phyloP scores from a whole-genome alignment of 1,140 invertebrate genomes.

The Forficula auricularia region DNA sequence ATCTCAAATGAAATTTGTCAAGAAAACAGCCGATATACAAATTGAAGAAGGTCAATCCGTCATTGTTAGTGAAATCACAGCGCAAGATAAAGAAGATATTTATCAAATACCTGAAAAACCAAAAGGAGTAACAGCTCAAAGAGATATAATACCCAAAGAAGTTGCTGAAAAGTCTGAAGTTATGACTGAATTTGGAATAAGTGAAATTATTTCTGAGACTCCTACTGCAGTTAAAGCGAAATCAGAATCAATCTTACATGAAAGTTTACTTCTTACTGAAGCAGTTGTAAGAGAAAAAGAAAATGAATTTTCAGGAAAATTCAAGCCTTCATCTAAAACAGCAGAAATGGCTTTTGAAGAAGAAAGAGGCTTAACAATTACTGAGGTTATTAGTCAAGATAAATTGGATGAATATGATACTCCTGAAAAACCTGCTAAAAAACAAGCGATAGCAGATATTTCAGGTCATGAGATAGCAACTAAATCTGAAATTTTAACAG shows the following conservation, averaged over 20 bases:
- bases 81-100: conserved; percentile 27
- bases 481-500: conserved; percentile 25
- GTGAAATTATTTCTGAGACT: conserved; percentile 21
- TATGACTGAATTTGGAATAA: conserved; percentile 19
- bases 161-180: conserved; percentile 26
- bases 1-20: conserved; percentile 18
- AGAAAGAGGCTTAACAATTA: conserved; percentile 24
- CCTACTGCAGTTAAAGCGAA: conserved; percentile 18
- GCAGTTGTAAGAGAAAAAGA: conserved; percentile 25
- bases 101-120: conserved; percentile 19
- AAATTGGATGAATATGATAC: conserved; percentile 22
- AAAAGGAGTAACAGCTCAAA: conserved; percentile 22
- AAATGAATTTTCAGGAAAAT: conserved; percentile 19
- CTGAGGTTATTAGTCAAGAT: conserved; percentile 26
- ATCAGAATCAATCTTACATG: conserved; percentile 23
- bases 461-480: conserved; percentile 28
- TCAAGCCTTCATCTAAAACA: conserved; percentile 21
- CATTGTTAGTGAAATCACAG: conserved; percentile 27
- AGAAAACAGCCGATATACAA: conserved; percentile 22
- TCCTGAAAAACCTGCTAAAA: conserved; percentile 11
- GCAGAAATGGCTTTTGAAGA: conserved; percentile 19
- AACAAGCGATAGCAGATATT: conserved; percentile 19
- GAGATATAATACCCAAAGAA: conserved; percentile 21
- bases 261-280: conserved; percentile 25
- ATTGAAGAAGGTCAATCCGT: conserved; percentile 29